Evolutionary conservation across 2,113 vertebrate species (phyloP).

Genomic region (Castor canadensis): DNA sequence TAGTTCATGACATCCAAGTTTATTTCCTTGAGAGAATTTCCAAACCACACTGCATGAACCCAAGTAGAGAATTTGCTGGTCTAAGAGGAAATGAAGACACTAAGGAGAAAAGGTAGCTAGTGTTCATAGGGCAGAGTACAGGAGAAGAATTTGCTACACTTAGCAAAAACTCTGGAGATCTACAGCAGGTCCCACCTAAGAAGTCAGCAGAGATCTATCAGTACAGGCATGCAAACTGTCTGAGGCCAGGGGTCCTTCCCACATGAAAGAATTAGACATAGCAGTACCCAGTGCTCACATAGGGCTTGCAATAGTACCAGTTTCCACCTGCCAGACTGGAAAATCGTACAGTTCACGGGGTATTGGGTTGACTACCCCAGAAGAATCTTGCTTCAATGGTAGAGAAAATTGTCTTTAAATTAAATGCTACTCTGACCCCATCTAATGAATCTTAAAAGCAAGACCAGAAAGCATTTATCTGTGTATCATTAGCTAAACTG

Average conservation of each 20-base stretch:
- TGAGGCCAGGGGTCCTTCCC: not conserved
- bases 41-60: not conserved
- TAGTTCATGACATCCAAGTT: not conserved
- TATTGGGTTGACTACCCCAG: not conserved
- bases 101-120: not conserved
- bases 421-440: not conserved
- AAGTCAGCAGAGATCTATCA: not conserved
- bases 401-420: not conserved
- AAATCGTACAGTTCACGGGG: not conserved
- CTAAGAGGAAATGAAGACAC: too few species aligned
- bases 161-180: not conserved
- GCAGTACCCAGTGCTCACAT: rapidly evolving
- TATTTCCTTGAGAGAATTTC: not conserved
- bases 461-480: slow-evolving; percentile 36
- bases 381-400: not conserved
- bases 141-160: too few species aligned
- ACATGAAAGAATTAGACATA: too few species aligned
- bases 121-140: not conserved
- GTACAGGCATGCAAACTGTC: not conserved
- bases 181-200: not conserved
- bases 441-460: slow-evolving; percentile 41
- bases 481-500: not conserved
- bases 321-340: not conserved
- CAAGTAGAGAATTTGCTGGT: not conserved
- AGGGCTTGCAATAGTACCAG: not conserved